These are phyloP conservation scores for Fragum sueziense DNA, from an alignment of 2,888 invertebrate species.

Conservation along the genomic window DNA sequence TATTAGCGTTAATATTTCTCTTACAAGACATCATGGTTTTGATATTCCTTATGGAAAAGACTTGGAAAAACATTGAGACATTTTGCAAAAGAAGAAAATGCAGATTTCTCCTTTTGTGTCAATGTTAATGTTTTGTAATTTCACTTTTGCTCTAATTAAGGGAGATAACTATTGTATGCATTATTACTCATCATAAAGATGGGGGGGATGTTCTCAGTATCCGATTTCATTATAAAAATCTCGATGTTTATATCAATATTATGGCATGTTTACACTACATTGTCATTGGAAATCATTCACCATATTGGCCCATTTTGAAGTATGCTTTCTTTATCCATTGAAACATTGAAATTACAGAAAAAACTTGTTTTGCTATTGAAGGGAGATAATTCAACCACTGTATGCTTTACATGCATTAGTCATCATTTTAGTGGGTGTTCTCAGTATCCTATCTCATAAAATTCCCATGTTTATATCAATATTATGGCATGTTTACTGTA, in stretches of 20 bases:
- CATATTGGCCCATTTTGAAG: background rate
- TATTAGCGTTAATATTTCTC: too few relatives aligned
- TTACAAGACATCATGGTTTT: too few relatives aligned
- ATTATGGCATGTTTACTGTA: conserved; percentile 14
- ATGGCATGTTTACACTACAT: conserved; percentile 15
- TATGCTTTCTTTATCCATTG: too few relatives aligned
- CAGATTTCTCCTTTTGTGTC: background rate
- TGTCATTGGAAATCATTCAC: conserved; percentile 7
- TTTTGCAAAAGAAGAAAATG: background rate
- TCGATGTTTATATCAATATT: conserved; percentile 9
- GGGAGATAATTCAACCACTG: background rate
- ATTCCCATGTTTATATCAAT: conserved; percentile 7
- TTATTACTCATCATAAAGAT: background rate
- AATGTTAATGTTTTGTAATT: background rate
- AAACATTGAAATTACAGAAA: background rate
- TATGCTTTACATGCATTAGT: background rate
- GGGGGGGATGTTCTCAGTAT: background rate
- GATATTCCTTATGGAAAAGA: too few relatives aligned
- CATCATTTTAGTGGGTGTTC: background rate
- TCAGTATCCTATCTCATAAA: background rate
- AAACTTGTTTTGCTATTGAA: background rate
- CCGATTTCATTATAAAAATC: background rate
- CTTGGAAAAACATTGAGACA: background rate
- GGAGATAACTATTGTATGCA: background rate
- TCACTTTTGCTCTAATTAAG: background rate